A percentile compares a stretch with the other conserved stretches of the same genome.
phyloP scores from a whole-genome alignment of 2,113 vertebrate genomes.

The Tachysurus vachellii region DNA sequence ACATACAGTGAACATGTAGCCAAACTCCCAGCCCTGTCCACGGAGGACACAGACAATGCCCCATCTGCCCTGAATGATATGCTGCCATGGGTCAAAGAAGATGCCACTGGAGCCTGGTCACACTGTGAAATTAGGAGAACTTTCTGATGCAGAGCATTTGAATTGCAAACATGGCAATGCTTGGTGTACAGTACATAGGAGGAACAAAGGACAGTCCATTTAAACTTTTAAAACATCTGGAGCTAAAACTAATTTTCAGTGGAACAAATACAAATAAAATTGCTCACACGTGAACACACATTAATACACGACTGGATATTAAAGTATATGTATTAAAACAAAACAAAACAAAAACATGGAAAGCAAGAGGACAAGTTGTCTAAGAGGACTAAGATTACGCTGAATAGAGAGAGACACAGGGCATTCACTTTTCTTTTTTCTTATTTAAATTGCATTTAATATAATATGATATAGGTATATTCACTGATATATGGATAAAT shows the following conservation, averaged over 20 bases:
- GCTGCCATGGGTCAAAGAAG: conserved; percentile 82
- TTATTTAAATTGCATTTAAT: background rate
- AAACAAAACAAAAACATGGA: background rate
- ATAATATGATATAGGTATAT: background rate
- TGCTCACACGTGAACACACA: background rate
- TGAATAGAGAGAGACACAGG: background rate
- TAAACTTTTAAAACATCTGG: background rate
- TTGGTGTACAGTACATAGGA: background rate
- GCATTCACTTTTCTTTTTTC: background rate
- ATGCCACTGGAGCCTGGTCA: conserved; percentile 77
- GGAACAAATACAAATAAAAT: background rate
- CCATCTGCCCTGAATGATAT: conserved; percentile 67
- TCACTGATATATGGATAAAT: background rate
- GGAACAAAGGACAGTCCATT: background rate
- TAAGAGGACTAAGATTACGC: background rate
- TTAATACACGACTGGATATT: background rate
- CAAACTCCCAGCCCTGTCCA: conserved; percentile 70
- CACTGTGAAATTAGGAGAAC: conserved; percentile 81
- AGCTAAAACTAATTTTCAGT: background rate
- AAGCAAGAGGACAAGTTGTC: background rate
- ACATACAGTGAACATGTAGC: conserved; percentile 77
- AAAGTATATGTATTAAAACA: background rate
- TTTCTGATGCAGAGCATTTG: conserved; percentile 67
- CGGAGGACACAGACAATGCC: conserved; percentile 66
- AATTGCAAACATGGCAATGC: background rate